Percentiles rank a stretch among this genome's conserved stretches.
These are phyloP conservation scores for Achroia grisella DNA, from an alignment of 1,140 invertebrate genomes.

Conservation along the genomic window DNA sequence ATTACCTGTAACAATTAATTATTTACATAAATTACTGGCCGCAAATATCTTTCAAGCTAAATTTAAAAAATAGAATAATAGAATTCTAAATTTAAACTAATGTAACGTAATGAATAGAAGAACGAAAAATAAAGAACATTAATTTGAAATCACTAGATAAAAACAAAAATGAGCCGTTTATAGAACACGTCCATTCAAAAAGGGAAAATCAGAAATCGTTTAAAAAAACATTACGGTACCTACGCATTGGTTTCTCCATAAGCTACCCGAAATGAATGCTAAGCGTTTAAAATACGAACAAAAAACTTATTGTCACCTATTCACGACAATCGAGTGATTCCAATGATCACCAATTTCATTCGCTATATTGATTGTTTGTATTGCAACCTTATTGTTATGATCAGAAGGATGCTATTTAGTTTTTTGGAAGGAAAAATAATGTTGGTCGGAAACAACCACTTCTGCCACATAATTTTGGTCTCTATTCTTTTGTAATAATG, in stretches of 20 bases:
- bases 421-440: neutral
- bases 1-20: too few relatives aligned
- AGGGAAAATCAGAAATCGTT: conserved; percentile 40
- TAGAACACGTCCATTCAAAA: too few relatives aligned
- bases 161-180: too few relatives aligned
- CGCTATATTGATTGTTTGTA: neutral
- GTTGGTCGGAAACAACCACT: conserved; percentile 4
- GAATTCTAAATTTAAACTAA: too few relatives aligned
- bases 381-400: conserved; percentile 1
- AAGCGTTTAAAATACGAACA: conserved; percentile 29
- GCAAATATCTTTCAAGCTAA: too few relatives aligned
- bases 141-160: too few relatives aligned
- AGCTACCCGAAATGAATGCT: conserved; percentile 51
- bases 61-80: too few relatives aligned
- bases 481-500: conserved; percentile 31
- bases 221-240: conserved; percentile 44
- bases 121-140: too few relatives aligned
- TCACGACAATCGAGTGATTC: conserved; percentile 44
- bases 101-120: too few relatives aligned
- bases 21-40: too few relatives aligned
- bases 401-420: neutral
- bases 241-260: conserved; percentile 49
- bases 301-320: conserved; percentile 54
- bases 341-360: conserved; percentile 19
- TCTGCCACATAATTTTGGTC: conserved; percentile 22